phyloP scores from a whole-genome alignment of 2,113 vertebrate species.

The Cyanoliseus patagonus region DNA sequence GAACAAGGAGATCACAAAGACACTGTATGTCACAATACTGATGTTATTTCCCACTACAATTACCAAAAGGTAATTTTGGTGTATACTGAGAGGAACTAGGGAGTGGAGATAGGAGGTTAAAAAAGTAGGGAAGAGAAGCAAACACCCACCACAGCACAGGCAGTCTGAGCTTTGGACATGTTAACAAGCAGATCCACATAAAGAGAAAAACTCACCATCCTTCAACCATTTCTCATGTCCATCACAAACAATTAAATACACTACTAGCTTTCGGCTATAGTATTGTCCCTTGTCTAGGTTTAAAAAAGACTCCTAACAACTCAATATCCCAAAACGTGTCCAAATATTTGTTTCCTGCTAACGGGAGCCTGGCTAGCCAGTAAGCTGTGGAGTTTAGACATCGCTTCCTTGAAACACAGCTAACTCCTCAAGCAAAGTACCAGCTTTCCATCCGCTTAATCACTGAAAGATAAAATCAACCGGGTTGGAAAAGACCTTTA shows the following conservation, averaged over 20 bases:
- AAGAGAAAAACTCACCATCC: background rate
- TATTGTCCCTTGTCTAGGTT: background rate
- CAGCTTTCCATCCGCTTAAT: background rate
- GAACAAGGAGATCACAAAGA: background rate
- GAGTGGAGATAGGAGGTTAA: background rate
- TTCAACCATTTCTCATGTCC: background rate
- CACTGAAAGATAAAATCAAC: background rate
- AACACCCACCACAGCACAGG: background rate
- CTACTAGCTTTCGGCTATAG: background rate
- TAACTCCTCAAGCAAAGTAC: background rate
- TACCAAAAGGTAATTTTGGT: background rate
- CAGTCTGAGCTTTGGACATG: rapidly evolving
- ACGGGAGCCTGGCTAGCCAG: background rate
- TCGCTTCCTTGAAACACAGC: rapidly evolving
- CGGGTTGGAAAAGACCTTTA: background rate
- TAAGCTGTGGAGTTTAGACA: background rate
- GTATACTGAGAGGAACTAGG: background rate
- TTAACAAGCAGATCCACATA: too few relatives aligned
- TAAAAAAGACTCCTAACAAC: background rate
- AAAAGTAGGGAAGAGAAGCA: background rate
- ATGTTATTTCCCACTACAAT: background rate
- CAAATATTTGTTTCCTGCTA: background rate
- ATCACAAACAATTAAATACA: background rate
- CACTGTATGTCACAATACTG: background rate
- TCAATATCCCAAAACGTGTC: background rate